These are phyloP conservation scores for Sminthurinus signatus DNA, from an alignment of 1,140 invertebrate species.

Conservation along the genomic window DNA sequence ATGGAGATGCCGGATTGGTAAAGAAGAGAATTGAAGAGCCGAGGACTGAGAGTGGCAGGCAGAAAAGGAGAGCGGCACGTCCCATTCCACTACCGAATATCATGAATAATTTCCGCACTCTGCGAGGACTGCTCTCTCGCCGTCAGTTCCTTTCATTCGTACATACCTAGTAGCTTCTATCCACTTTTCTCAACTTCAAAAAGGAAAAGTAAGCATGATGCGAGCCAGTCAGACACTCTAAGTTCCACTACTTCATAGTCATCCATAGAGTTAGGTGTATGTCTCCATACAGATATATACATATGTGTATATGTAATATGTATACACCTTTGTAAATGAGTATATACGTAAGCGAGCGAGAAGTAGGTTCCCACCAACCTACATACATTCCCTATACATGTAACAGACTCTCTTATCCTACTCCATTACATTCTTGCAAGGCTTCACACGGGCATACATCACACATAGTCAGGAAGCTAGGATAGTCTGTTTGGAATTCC, in stretches of 20 bases:
- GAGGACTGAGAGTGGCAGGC: slow-evolving; percentile 13
- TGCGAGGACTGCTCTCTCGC: slow-evolving; percentile 12
- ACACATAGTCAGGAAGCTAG: slow-evolving; percentile 12
- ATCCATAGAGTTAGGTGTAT: no score
- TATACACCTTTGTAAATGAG: no score
- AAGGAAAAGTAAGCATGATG: not conserved
- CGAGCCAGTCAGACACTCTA: no score
- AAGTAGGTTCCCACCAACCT: no score
- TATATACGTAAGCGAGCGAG: no score
- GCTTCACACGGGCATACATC: slow-evolving; percentile 4
- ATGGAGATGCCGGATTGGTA: slow-evolving; percentile 11
- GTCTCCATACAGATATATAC: no score
- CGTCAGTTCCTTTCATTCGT: not conserved
- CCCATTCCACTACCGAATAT: slow-evolving; percentile 35
- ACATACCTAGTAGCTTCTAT: not conserved
- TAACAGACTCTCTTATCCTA: no score
- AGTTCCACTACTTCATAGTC: no score
- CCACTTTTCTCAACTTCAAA: slow-evolving; percentile 8
- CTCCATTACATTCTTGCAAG: not conserved
- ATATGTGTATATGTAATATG: no score
- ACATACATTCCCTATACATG: no score
- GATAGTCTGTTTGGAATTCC: slow-evolving; percentile 30
- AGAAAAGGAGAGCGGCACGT: slow-evolving; percentile 27
- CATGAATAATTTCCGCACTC: slow-evolving; percentile 37
- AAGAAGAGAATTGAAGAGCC: slow-evolving; percentile 6